These are phyloP conservation scores for Phrynosoma platyrhinos DNA, from an alignment of 2,113 vertebrate genomes.

Conservation along the genomic window DNA sequence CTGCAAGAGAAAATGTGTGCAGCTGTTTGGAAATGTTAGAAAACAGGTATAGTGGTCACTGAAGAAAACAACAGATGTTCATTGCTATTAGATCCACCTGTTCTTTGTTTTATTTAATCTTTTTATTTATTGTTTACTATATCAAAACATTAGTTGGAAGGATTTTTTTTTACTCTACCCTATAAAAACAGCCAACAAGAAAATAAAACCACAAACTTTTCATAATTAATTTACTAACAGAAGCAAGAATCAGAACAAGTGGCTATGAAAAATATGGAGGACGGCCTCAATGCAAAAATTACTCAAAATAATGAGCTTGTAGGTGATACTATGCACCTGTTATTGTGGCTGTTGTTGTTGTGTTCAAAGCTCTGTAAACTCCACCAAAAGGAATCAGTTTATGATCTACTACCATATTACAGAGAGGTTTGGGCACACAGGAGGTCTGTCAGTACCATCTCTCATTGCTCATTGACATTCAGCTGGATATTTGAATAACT, in stretches of 20 bases:
- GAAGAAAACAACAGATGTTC: neutral
- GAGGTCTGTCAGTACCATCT: neutral
- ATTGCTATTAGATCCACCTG: neutral
- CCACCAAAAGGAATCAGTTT: neutral
- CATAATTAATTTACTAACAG: neutral
- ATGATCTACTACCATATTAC: neutral
- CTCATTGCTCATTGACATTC: neutral
- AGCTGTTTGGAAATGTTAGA: neutral
- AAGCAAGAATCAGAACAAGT: neutral
- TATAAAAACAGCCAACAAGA: neutral
- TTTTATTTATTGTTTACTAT: no score
- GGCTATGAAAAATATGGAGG: neutral
- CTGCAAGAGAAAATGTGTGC: neutral
- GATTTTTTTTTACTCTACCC: neutral
- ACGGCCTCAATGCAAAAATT: no score
- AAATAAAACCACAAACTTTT: conserved; percentile 10
- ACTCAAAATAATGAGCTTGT: neutral
- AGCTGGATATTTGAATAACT: neutral
- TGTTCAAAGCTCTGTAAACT: no score
- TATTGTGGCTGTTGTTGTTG: no score
- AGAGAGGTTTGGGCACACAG: neutral
- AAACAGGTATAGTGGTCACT: neutral
- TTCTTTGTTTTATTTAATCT: no score
- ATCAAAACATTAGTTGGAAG: neutral
- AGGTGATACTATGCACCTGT: neutral